A percentile compares a stretch with the other conserved stretches of the same genome.
Conservation (phyloP, 2,888 invertebrate genomes). For the Sympetrum striolatum region DNA sequence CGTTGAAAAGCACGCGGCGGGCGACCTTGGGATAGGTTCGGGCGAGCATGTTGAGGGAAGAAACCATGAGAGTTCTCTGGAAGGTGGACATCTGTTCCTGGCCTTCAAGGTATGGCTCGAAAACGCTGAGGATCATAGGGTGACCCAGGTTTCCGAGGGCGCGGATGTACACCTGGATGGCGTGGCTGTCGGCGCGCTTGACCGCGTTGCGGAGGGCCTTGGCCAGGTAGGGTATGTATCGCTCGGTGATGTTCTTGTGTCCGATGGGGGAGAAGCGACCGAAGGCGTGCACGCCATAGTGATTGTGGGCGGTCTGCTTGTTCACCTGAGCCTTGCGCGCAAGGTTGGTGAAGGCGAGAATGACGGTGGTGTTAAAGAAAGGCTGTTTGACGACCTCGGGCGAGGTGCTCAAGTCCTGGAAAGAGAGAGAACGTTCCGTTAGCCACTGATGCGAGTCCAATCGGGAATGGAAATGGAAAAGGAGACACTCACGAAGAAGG, state of each 20-base stretch:
- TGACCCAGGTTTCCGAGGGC: conserved; percentile 73
- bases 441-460: no score
- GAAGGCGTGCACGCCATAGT: conserved; percentile 71
- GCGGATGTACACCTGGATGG: conserved; percentile 68
- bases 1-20: conserved; percentile 68
- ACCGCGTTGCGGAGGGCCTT: conserved; percentile 65
- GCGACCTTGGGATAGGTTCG: conserved; percentile 62
- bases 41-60: conserved; percentile 64
- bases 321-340: conserved; percentile 68
- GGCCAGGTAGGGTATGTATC: conserved; percentile 68
- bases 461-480: background rate
- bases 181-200: conserved; percentile 62
- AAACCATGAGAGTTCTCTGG: conserved; percentile 70
- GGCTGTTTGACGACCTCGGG: conserved; percentile 63
- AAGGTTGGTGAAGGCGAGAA: conserved; percentile 68
- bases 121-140: conserved; percentile 66
- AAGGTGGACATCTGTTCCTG: conserved; percentile 64
- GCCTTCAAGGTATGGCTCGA: conserved; percentile 74
- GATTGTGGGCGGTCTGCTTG: conserved; percentile 64
- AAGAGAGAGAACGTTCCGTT: conserved; percentile 15
- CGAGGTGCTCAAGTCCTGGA: conserved; percentile 62
- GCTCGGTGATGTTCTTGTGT: conserved; percentile 56
- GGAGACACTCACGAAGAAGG: conserved; percentile 64
- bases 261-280: conserved; percentile 63
- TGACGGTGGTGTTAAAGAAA: conserved; percentile 65